phyloP scores from a whole-genome alignment of 2,888 invertebrate species.

The Eupeodes latifasciatus region DNA sequence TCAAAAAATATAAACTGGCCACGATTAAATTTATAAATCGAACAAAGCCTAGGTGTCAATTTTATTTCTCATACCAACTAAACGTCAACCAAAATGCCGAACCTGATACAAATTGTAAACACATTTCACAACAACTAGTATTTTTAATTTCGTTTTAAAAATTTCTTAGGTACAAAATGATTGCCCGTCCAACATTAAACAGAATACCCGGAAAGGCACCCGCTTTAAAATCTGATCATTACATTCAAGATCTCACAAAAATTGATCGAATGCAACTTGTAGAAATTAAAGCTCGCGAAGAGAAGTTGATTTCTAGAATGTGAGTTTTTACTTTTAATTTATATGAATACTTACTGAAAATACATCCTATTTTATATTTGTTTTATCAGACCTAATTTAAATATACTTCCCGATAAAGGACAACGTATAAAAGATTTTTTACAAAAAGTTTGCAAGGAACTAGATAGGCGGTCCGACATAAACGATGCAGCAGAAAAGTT shows the following conservation, averaged over 20 bases:
- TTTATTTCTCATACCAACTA: too few relatives aligned
- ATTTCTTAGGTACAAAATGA: slow-evolving; percentile 32
- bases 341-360: background rate
- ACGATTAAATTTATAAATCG: too few relatives aligned
- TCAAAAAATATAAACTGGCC: too few relatives aligned
- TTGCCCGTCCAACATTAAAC: slow-evolving; percentile 77
- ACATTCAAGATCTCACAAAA: slow-evolving; percentile 80
- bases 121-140: slow-evolving; percentile 14
- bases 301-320: slow-evolving; percentile 81
- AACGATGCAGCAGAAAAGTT: slow-evolving; percentile 81
- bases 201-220: slow-evolving; percentile 79
- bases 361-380: background rate
- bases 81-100: background rate
- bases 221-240: slow-evolving; percentile 78
- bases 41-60: too few relatives aligned
- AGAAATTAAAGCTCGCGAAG: slow-evolving; percentile 82
- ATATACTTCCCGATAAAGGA: slow-evolving; percentile 82
- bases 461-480: slow-evolving; percentile 80
- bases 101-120: background rate
- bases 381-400: slow-evolving; percentile 78
- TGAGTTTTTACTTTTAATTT: slow-evolving; percentile 75
- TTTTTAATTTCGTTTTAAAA: background rate
- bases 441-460: slow-evolving; percentile 80
- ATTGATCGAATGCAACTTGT: slow-evolving; percentile 79
- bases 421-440: slow-evolving; percentile 81